phyloP scores from a whole-genome alignment of 1,140 invertebrate genomes.

The Trichonephila inaurata region DNA sequence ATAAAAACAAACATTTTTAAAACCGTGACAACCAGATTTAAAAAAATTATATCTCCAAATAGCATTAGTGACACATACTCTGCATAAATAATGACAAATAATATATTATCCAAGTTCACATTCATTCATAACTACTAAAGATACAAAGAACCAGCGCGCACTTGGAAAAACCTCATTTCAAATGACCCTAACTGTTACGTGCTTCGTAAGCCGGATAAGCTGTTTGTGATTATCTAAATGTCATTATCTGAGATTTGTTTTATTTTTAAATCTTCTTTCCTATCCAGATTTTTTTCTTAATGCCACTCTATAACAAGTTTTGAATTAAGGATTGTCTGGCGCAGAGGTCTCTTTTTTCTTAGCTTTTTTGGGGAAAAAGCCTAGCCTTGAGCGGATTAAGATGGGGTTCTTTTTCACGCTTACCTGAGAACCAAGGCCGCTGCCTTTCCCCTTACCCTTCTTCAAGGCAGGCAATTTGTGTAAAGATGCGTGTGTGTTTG shows the following conservation, averaged over 20 bases:
- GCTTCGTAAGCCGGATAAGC: neutral
- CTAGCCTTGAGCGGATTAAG: constrained; percentile 59
- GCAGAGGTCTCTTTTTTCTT: neutral
- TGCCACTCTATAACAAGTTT: neutral
- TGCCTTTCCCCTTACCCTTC: neutral
- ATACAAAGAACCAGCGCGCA: neutral
- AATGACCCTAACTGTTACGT: constrained; percentile 8
- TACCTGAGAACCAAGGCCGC: constrained; percentile 55
- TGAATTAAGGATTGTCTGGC: neutral
- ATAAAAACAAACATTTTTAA: neutral
- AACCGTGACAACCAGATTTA: neutral
- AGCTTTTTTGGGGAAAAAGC: neutral
- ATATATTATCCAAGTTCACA: neutral
- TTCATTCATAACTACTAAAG: neutral
- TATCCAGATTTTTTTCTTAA: neutral
- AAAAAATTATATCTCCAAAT: neutral
- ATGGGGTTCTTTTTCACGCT: constrained; percentile 57
- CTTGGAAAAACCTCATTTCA: neutral
- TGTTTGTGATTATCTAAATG: constrained; percentile 10
- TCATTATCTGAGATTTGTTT: constrained; percentile 36
- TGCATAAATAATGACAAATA: neutral
- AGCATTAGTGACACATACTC: constrained; percentile 8
- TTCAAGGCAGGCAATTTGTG: constrained; percentile 26
- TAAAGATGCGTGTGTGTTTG: neutral
- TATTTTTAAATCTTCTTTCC: neutral